phyloP scores from a whole-genome alignment of 2,797 vertebrate genomes.

The Paramormyrops hopkinsi region DNA sequence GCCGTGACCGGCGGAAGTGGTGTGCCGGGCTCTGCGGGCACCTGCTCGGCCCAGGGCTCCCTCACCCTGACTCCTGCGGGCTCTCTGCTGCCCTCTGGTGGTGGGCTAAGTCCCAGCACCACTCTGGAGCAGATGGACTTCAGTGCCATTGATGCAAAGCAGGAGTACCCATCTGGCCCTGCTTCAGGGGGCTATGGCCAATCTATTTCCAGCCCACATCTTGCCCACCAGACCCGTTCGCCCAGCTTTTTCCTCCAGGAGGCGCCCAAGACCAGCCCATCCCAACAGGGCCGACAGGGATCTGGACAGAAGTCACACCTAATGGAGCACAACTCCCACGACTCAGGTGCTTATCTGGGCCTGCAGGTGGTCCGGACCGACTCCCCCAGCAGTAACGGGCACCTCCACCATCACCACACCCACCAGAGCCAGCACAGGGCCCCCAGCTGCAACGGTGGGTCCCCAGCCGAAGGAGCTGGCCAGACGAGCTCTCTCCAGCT shows the following conservation, averaged over 20 bases:
- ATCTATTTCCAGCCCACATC: constrained; percentile 82
- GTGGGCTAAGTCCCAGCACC: constrained; percentile 95
- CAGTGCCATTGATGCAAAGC: constrained; percentile 95
- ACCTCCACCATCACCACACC: constrained; percentile 56
- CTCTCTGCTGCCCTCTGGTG: constrained; percentile 86
- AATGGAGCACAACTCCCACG: constrained; percentile 68
- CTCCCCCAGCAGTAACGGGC: constrained; percentile 60
- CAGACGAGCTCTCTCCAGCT: constrained; percentile 78
- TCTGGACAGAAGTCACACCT: constrained; percentile 63
- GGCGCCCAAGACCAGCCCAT: constrained; percentile 67
- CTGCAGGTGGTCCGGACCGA: constrained; percentile 83
- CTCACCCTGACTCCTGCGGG: constrained; percentile 77
- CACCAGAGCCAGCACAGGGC: constrained; percentile 71
- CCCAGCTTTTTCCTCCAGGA: constrained; percentile 99
- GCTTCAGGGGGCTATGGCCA: constrained; percentile 71
- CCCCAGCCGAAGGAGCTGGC: constrained; percentile 67
- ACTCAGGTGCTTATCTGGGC: constrained; percentile 62
- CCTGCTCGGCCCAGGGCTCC: constrained; percentile 66
- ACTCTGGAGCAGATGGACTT: constrained; percentile 99
- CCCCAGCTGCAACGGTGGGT: constrained; percentile 82
- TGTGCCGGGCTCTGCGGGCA: constrained; percentile 64
- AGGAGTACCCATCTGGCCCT: constrained; percentile 74
- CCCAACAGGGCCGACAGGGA: constrained; percentile 57
- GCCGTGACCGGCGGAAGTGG: constrained; percentile 61
- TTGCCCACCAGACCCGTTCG: constrained; percentile 85